Conservation (phyloP, 2,797 vertebrate species). For the Thaleichthys pacificus region DNA sequence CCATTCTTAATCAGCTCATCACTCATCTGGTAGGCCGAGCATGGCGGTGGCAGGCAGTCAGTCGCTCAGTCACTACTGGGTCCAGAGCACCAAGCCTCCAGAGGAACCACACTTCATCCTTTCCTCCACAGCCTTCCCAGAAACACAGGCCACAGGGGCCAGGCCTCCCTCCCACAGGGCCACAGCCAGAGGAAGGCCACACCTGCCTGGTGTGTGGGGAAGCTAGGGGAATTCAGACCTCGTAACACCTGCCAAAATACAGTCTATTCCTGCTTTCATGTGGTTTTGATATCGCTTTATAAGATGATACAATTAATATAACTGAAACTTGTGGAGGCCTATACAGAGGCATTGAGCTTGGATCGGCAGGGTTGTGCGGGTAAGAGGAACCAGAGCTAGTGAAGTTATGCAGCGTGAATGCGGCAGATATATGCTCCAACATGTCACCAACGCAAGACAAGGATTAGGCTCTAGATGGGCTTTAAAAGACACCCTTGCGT, state of each 20-base stretch:
- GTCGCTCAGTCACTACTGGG: constrained; percentile 15
- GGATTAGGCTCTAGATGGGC: constrained; percentile 44
- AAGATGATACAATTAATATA: not conserved
- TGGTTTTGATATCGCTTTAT: constrained; percentile 16
- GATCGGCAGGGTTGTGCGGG: not conserved
- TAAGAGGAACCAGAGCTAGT: constrained; percentile 38
- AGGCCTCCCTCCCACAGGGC: constrained; percentile 29
- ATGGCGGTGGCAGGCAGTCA: not conserved
- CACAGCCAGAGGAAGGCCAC: constrained; percentile 28
- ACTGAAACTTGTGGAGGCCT: constrained; percentile 9
- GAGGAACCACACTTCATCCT: constrained; percentile 37
- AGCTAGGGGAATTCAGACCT: constrained; percentile 20
- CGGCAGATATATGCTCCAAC: constrained; percentile 40
- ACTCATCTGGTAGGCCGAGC: constrained; percentile 55
- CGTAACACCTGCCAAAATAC: constrained; percentile 30
- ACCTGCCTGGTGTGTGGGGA: constrained; percentile 32
- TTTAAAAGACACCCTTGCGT: constrained; percentile 24
- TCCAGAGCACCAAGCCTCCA: constrained; percentile 32
- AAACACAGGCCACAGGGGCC: constrained; percentile 37
- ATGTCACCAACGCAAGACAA: constrained; percentile 40
- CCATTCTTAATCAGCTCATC: constrained; percentile 64
- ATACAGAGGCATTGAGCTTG: constrained; percentile 23
- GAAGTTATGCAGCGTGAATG: constrained; percentile 28
- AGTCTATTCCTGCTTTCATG: constrained; percentile 19
- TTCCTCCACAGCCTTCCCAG: constrained; percentile 41